phyloP scores from a whole-genome alignment of 2,797 vertebrate species.

The Hirundo rustica region DNA sequence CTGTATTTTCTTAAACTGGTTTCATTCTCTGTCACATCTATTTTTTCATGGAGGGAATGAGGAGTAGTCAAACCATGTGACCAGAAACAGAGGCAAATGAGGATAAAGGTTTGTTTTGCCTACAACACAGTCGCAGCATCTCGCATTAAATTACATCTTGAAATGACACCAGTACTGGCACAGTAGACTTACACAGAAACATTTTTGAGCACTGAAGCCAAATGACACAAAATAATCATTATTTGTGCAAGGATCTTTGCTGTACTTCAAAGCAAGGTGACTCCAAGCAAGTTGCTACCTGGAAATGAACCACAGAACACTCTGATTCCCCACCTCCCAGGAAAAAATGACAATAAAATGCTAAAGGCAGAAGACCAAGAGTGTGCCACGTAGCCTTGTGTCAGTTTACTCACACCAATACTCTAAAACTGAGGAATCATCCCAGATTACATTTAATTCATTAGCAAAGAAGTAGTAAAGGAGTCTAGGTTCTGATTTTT shows the following conservation, averaged over 20 bases:
- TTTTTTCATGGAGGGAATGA: neutral
- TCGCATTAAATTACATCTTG: neutral
- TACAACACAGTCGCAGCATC: neutral
- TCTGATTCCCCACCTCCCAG: neutral
- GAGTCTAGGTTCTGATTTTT: neutral
- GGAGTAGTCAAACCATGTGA: neutral
- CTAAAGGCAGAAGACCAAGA: neutral
- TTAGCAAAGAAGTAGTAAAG: neutral
- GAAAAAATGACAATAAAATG: neutral
- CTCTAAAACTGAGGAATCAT: neutral
- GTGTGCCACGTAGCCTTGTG: neutral
- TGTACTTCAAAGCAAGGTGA: neutral
- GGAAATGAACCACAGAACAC: neutral
- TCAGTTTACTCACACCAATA: neutral
- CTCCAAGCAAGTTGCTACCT: neutral
- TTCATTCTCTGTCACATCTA: neutral
- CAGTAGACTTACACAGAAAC: neutral
- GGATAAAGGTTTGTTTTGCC: neutral
- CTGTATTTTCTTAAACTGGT: neutral
- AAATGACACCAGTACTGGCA: neutral
- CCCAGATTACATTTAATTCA: neutral
- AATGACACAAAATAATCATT: neutral
- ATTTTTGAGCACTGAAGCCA: neutral
- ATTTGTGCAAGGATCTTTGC: neutral
- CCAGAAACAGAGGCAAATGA: neutral